Evolutionary conservation across 2,113 vertebrate species (phyloP), one percentile per base, ranked within the genome.

Genomic region (Nothocercus julius): DNA sequence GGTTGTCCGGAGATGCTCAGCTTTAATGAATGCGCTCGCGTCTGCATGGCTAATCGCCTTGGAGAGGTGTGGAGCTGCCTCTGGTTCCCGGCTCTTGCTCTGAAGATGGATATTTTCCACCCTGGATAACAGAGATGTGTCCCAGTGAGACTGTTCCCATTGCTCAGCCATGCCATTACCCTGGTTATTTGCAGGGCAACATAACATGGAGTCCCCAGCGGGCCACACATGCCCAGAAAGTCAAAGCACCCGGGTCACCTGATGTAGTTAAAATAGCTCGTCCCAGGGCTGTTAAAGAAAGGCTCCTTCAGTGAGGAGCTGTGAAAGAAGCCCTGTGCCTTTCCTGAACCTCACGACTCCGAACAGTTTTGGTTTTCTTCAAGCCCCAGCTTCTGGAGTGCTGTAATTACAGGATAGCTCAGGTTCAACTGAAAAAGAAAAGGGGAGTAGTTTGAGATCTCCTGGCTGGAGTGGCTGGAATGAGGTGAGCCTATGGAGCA

Each of bases 251-350:
- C 40, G 20, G 16, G 28, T 58, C 64, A 7, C 82, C 44, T 40
- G 78, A n/a, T 0, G 0, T 9, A 30, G 42, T 56, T 40, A 49
- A 64, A 80, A 59, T 9, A 4, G 0, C 21, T 83, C 20, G 4
- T 32, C 34, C 36, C 42, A 2, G 9, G 9, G 12, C 14, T 38
- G 1, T 20, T 18, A 24, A 19, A 44, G 61, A 78, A 70, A 74
- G 8, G 40, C 7, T 89, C 59, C 32, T 74, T 58, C 59, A 56
- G 63, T 68, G 32, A 19, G 28, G 61, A 6, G 13, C 34, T 80
- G 17, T 25, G 4, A 51, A 42, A 85, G 49, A 63, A 10, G 11
- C 17, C 1, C 0, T 3, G 4, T 27, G 16, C 64, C 15, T 49
- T 74, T 85, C 30, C 62, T n/a, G 47, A 82, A 51, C 34, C 16